These are phyloP conservation scores for Lophochroa leadbeateri DNA, from an alignment of 2,113 vertebrate genomes.

Conservation along the genomic window DNA sequence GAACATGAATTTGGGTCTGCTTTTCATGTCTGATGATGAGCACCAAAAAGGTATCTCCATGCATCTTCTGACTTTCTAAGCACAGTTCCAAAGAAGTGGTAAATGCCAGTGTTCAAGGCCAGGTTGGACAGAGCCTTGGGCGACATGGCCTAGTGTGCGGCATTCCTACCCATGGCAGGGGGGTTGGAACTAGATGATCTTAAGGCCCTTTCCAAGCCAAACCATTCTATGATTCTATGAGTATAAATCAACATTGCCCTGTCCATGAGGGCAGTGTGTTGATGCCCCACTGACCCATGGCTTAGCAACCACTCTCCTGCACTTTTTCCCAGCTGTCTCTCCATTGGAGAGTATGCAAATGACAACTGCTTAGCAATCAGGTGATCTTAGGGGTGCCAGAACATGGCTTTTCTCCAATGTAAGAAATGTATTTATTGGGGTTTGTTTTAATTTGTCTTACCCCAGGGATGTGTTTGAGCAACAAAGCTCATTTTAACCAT, in stretches of 20 bases:
- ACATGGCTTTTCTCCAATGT: background rate
- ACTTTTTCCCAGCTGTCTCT: background rate
- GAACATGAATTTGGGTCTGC: background rate
- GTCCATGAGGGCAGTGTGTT: background rate
- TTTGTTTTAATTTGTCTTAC: slow-evolving; percentile 4
- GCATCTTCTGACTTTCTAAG: background rate
- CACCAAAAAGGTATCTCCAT: background rate
- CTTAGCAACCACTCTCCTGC: background rate
- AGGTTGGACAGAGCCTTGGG: background rate
- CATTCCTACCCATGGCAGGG: no score
- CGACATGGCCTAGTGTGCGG: background rate
- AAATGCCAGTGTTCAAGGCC: background rate
- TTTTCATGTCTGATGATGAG: background rate
- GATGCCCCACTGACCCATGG: background rate
- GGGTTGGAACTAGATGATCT: background rate
- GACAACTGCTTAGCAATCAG: background rate
- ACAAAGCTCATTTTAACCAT: background rate
- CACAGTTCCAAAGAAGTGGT: background rate
- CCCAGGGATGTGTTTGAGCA: background rate
- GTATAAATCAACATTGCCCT: background rate
- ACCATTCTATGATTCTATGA: background rate
- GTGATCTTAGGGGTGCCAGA: background rate
- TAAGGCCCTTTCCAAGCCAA: background rate
- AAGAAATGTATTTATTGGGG: background rate
- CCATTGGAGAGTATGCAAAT: background rate